Evolutionary conservation across 2,797 vertebrate genomes (phyloP).

Genomic region (Coranthus polyacanthus): DNA sequence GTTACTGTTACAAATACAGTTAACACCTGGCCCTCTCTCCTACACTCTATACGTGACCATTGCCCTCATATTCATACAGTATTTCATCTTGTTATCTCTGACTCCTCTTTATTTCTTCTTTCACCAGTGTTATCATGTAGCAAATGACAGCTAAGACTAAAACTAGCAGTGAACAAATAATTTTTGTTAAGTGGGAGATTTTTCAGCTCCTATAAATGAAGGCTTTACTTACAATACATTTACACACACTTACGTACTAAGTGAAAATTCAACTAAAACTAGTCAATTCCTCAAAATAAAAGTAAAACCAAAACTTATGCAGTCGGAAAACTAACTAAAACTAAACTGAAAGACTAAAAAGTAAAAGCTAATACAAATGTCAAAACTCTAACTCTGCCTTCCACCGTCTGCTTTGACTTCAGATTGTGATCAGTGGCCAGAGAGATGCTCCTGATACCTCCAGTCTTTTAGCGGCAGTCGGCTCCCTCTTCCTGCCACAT

Average conservation of each 20-base stretch:
- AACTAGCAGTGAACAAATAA: no score
- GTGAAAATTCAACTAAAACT: no score
- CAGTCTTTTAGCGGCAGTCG: slow-evolving; percentile 85
- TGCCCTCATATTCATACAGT: slow-evolving; percentile 30
- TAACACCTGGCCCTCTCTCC: slow-evolving; percentile 1
- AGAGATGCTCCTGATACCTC: slow-evolving; percentile 88
- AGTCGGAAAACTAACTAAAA: no score
- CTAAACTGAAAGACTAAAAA: no score
- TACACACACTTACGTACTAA: no score
- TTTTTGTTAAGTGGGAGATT: no score
- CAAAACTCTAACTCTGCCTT: neutral
- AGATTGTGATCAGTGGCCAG: slow-evolving; percentile 93
- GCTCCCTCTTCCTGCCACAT: slow-evolving; percentile 88
- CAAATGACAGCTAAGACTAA: no score
- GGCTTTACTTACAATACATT: no score
- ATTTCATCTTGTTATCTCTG: slow-evolving; percentile 43
- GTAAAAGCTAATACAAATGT: neutral
- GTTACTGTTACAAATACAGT: slow-evolving; percentile 68
- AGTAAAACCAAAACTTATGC: no score
- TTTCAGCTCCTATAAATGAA: no score
- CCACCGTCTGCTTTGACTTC: slow-evolving; percentile 2
- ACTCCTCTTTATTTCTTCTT: slow-evolving; percentile 10
- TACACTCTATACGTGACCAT: slow-evolving; percentile 35
- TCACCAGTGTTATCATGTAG: neutral
- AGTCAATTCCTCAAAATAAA: no score